Evolutionary conservation across 2,113 vertebrate genomes (phyloP).

Genomic region (Petromus typicus): DNA sequence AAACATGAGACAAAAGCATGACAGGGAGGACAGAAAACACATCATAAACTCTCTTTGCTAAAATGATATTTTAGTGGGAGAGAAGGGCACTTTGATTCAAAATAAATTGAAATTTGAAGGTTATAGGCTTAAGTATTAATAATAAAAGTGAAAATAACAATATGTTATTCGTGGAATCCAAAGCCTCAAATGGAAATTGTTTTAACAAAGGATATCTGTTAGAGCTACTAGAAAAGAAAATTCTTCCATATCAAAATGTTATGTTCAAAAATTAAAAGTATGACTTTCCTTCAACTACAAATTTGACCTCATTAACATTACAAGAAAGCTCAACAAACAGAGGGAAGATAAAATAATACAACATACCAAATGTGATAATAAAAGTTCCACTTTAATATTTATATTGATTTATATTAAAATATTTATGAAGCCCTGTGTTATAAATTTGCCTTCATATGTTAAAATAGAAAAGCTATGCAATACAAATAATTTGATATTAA

Average conservation of each 20-base stretch:
- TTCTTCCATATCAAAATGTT: neutral
- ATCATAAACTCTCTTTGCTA: neutral
- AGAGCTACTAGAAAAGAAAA: neutral
- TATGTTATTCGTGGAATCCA: neutral
- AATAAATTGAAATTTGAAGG: neutral
- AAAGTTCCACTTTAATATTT: neutral
- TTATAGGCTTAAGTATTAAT: neutral
- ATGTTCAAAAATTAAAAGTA: conserved; percentile 31
- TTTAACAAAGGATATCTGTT: neutral
- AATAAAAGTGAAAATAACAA: conserved; percentile 16
- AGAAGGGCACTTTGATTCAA: neutral
- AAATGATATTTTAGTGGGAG: neutral
- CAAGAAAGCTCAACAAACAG: neutral
- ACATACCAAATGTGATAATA: neutral
- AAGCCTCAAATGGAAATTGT: neutral
- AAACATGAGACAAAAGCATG: neutral
- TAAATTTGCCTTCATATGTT: neutral
- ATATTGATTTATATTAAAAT: neutral
- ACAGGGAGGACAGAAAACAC: neutral
- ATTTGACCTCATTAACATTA: neutral
- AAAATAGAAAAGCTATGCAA: neutral
- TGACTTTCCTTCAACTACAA: neutral
- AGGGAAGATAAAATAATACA: neutral
- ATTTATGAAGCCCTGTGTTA: neutral
- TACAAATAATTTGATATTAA: neutral